These are phyloP conservation scores for Oncorhynchus kisutch DNA, from an alignment of 2,113 vertebrate genomes.

Conservation along the genomic window DNA sequence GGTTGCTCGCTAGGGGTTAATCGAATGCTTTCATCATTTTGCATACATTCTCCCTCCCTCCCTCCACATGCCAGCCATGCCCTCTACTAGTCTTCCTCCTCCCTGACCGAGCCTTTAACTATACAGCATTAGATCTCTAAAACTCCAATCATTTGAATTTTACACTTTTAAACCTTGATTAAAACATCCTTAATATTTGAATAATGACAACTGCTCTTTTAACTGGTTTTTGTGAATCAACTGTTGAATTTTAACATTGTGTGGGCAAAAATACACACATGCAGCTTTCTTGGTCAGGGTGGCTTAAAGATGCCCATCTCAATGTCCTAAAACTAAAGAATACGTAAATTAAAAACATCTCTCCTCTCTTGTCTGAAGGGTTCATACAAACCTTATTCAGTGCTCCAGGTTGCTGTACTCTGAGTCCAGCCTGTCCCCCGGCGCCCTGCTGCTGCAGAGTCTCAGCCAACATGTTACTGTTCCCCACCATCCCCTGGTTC, in stretches of 20 bases:
- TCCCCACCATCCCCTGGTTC: conserved; percentile 83
- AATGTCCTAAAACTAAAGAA: too few relatives aligned
- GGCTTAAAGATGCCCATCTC: too few relatives aligned
- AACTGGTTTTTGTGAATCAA: too few relatives aligned
- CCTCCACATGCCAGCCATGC: not conserved
- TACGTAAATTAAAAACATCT: too few relatives aligned
- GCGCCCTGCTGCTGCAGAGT: conserved; percentile 80
- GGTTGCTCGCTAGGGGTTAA: not conserved
- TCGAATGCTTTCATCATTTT: not conserved
- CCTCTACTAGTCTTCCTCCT: conserved; percentile 2
- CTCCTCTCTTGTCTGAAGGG: not conserved
- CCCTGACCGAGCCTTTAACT: not conserved
- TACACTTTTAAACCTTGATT: too few relatives aligned
- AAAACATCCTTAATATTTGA: too few relatives aligned
- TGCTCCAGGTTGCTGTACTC: conserved; percentile 87
- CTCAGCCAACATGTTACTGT: conserved; percentile 87
- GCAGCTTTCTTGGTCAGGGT: too few relatives aligned
- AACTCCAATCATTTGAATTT: too few relatives aligned
- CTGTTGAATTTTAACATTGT: too few relatives aligned
- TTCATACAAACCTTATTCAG: conserved; percentile 81
- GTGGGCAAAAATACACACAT: too few relatives aligned
- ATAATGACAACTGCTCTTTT: too few relatives aligned
- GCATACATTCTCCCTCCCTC: not conserved
- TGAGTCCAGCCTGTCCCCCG: conserved; percentile 82
- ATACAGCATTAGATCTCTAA: not conserved